Conservation (phyloP, 1,140 invertebrate genomes). For the Bombus sylvicola region DNA sequence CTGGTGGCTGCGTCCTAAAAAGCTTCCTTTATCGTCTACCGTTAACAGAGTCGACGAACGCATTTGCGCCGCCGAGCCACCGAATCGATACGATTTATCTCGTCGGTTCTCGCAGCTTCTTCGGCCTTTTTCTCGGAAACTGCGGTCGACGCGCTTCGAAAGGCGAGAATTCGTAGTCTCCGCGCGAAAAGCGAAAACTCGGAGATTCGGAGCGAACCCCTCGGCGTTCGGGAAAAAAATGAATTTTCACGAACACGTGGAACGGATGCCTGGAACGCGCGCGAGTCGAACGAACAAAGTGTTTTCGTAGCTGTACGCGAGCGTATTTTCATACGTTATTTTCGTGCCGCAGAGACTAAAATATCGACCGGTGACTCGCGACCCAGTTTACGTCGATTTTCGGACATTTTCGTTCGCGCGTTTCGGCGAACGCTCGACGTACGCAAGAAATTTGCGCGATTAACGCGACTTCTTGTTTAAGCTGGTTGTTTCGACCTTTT, state of each 20-base stretch:
- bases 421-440: background rate
- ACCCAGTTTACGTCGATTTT: background rate
- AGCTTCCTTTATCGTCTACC: too few species aligned
- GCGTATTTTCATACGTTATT: background rate
- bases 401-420: background rate
- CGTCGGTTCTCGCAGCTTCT: background rate
- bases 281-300: background rate
- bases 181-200: background rate
- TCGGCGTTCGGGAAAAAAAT: background rate
- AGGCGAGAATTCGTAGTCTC: too few species aligned
- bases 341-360: background rate
- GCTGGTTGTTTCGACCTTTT: background rate
- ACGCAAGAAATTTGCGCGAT: background rate
- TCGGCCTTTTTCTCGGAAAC: background rate
- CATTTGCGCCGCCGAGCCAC: background rate
- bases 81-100: background rate
- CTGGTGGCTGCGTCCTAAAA: too few species aligned
- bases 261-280: accelerated
- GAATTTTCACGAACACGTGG: background rate
- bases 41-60: background rate
- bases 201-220: accelerated
- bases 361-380: background rate
- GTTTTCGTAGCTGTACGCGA: background rate
- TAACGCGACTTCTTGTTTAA: too few species aligned
- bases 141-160: too few species aligned